Percentiles rank a stretch among this genome's conserved stretches.
Conservation (phyloP, 1,140 invertebrate genomes). For the Chionoecetes opilio region DNA sequence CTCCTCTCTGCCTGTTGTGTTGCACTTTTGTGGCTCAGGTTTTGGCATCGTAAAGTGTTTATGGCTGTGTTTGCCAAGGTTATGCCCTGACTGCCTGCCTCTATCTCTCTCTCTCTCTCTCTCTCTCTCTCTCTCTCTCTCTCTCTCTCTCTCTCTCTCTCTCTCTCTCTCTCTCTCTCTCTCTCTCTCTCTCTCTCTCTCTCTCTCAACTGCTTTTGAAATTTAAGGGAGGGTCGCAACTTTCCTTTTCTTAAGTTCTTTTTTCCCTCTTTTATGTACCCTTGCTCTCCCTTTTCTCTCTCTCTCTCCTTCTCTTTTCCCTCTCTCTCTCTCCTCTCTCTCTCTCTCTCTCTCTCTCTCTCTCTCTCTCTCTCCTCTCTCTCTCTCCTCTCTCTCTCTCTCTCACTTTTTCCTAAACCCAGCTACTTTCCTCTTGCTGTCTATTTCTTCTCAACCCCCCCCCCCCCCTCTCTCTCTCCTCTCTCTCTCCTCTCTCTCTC, state of each 20-base stretch:
- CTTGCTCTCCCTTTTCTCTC: background rate
- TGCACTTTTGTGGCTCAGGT: background rate
- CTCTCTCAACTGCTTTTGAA: no score
- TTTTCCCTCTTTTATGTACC: background rate
- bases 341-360: background rate
- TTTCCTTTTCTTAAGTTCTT: background rate
- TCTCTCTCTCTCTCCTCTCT: background rate
- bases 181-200: no score
- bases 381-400: slow-evolving; percentile 30
- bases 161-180: background rate
- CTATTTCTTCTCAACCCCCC: background rate
- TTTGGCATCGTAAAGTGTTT: slow-evolving; percentile 4
- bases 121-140: background rate
- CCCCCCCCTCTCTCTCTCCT: slow-evolving; percentile 14
- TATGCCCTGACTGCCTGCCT: background rate
- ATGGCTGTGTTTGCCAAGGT: slow-evolving; percentile 2
- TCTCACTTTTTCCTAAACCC: background rate
- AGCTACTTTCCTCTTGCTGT: background rate
- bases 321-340: background rate
- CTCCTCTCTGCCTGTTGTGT: no score
- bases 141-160: background rate
- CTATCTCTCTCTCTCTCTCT: background rate
- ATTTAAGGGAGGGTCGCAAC: no score
- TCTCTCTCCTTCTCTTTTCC: background rate
- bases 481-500: background rate